Conservation (phyloP, 2,797 vertebrate genomes). For the Cottoperca gobio region DNA sequence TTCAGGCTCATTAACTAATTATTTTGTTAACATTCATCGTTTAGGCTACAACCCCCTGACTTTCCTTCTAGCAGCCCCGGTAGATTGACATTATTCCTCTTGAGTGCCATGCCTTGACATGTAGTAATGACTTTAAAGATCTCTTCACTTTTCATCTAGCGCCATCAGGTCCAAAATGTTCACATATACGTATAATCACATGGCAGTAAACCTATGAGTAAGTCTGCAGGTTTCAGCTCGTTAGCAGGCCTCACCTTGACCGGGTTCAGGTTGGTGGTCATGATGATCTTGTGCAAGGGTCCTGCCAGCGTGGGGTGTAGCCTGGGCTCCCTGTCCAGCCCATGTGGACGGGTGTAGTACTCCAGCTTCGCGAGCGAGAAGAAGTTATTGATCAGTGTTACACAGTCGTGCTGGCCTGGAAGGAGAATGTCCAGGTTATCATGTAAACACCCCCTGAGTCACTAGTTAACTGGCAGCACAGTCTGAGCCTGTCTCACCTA, state of each 20-base stretch:
- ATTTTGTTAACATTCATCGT: too few relatives aligned
- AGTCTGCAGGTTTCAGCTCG: neutral
- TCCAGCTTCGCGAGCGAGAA: slow-evolving; percentile 91
- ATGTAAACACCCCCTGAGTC: neutral
- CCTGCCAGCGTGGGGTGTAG: slow-evolving; percentile 89
- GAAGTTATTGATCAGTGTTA: slow-evolving; percentile 95
- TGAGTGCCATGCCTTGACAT: too few relatives aligned
- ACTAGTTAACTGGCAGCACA: too few relatives aligned
- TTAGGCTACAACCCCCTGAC: too few relatives aligned
- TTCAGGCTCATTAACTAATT: too few relatives aligned
- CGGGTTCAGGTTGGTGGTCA: slow-evolving; percentile 94
- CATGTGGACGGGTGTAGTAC: slow-evolving; percentile 92
- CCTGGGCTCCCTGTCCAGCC: slow-evolving; percentile 90
- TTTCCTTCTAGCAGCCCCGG: too few relatives aligned
- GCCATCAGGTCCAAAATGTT: neutral
- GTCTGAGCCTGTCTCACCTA: slow-evolving; percentile 84
- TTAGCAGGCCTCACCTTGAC: slow-evolving; percentile 86
- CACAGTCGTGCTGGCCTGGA: slow-evolving; percentile 94
- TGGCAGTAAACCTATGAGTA: neutral
- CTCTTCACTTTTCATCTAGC: too few relatives aligned
- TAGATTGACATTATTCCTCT: too few relatives aligned
- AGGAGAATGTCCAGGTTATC: neutral
- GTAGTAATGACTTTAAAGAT: neutral
- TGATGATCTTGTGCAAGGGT: slow-evolving; percentile 93
- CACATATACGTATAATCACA: neutral